Conservation (phyloP, 2,113 vertebrate species). For the Trogon melanurus region DNA sequence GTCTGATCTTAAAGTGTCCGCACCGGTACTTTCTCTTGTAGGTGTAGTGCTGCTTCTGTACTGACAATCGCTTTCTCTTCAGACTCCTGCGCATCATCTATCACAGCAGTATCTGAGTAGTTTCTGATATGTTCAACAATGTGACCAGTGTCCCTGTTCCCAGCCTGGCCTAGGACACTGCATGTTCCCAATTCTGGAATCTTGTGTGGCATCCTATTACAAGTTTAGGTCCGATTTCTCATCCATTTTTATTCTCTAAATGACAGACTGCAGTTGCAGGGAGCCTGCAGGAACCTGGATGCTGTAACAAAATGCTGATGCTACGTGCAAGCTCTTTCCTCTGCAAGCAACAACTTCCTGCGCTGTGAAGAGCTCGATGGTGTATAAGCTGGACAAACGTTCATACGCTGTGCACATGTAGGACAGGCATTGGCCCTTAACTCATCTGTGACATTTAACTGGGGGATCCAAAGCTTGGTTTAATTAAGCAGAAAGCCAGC, state of each 20-base stretch:
- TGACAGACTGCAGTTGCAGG: not conserved
- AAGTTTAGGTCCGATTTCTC: not conserved
- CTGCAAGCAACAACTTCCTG: not conserved
- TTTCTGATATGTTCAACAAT: rapidly evolving
- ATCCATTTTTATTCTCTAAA: not conserved
- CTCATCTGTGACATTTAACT: not conserved
- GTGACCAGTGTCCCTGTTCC: rapidly evolving
- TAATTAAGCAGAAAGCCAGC: not conserved
- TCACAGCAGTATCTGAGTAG: not conserved
- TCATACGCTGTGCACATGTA: rapidly evolving
- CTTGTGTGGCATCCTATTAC: not conserved
- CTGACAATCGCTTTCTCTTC: not conserved
- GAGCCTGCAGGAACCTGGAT: not conserved
- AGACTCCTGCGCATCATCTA: not conserved
- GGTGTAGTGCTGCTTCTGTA: not conserved
- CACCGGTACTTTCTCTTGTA: not conserved
- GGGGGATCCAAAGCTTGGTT: not conserved
- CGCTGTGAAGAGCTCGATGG: not conserved
- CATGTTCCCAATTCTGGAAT: not conserved
- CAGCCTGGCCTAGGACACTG: not conserved
- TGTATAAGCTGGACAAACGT: not conserved
- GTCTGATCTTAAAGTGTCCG: not conserved
- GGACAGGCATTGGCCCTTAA: not conserved
- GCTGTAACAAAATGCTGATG: not conserved
- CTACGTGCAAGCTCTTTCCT: not conserved